Conservation (phyloP, 2,888 invertebrate species). For the Melanophora roralis region DNA sequence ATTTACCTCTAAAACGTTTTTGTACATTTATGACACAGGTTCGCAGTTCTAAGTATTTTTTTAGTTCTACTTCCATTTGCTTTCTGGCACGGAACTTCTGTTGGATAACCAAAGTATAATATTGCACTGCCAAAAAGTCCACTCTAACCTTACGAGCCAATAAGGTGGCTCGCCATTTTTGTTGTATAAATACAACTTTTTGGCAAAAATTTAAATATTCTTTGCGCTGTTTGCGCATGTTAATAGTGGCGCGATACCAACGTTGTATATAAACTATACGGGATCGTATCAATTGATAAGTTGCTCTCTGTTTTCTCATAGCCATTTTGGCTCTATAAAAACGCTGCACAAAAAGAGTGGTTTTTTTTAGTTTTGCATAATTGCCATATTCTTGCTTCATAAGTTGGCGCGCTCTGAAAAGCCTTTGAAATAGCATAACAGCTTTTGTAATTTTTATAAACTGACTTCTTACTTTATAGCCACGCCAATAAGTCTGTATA, state of each 20-base stretch:
- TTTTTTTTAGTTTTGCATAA: conserved; percentile 63
- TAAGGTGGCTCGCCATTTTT: conserved; percentile 73
- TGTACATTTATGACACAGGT: conserved; percentile 71
- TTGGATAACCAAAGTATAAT: conserved; percentile 69
- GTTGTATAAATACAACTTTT: conserved; percentile 70
- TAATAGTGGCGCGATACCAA: conserved; percentile 65
- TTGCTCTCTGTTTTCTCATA: conserved; percentile 63
- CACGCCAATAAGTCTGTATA: conserved; percentile 77
- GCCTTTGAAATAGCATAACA: conserved; percentile 67
- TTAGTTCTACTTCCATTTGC: conserved; percentile 68
- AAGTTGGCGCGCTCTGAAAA: conserved; percentile 68
- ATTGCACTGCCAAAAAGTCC: conserved; percentile 68
- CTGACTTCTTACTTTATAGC: conserved; percentile 65
- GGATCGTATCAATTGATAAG: conserved; percentile 65
- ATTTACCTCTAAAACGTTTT: conserved; percentile 70
- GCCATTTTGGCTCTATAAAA: conserved; percentile 67
- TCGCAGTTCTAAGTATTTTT: conserved; percentile 64
- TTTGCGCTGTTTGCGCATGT: conserved; percentile 62
- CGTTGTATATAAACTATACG: conserved; percentile 70
- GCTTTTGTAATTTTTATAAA: conserved; percentile 62
- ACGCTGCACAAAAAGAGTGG: conserved; percentile 64
- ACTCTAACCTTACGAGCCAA: conserved; percentile 67
- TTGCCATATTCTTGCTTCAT: conserved; percentile 65
- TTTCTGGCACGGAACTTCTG: conserved; percentile 68
- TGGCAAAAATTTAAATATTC: conserved; percentile 65